Percentiles rank a stretch among this genome's conserved stretches.
Evolutionary conservation across 2,113 vertebrate genomes (phyloP).

Genomic region (Rhineura floridana): DNA sequence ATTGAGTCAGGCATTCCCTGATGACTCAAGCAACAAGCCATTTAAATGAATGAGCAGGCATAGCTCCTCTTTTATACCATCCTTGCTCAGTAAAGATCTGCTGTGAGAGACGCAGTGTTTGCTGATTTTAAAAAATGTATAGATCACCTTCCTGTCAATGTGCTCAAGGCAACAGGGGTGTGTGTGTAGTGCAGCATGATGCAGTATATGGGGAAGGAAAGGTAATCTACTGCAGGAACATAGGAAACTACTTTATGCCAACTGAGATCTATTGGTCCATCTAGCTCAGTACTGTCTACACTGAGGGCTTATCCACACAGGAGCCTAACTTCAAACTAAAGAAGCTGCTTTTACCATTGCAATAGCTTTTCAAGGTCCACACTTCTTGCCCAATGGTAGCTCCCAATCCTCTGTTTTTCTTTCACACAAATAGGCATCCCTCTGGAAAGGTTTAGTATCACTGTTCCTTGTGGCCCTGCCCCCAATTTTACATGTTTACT

Average conservation of each 20-base stretch:
- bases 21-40: not conserved
- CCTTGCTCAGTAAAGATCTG: not conserved
- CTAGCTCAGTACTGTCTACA: too few species aligned
- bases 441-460: too few species aligned
- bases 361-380: too few species aligned
- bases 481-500: too few species aligned
- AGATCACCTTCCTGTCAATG: not conserved
- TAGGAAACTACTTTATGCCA: not conserved
- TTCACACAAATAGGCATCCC: too few species aligned
- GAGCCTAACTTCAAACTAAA: too few species aligned
- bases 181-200: not conserved
- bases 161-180: not conserved
- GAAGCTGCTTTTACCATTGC: too few species aligned
- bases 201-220: not conserved
- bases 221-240: not conserved
- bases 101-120: not conserved
- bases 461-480: too few species aligned
- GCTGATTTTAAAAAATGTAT: not conserved
- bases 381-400: too few species aligned
- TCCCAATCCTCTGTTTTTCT: too few species aligned
- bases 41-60: not conserved
- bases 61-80: not conserved
- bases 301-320: too few species aligned
- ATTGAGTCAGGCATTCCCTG: constrained; percentile 12
- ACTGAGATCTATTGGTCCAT: not conserved